These are phyloP conservation scores for Phoenicopterus ruber DNA, from an alignment of 2,113 vertebrate species.

Conservation along the genomic window DNA sequence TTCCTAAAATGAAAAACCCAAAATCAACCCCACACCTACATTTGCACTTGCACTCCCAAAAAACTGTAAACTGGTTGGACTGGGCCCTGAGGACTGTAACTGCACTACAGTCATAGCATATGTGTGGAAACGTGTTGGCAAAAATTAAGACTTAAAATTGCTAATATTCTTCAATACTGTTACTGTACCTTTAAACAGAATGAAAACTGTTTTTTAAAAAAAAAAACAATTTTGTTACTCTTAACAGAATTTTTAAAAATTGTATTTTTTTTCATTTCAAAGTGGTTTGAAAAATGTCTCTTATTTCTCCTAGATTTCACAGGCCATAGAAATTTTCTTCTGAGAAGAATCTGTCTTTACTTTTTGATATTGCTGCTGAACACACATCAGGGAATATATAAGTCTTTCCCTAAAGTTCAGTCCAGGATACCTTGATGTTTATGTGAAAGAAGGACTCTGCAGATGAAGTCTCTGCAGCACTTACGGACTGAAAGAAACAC, in stretches of 20 bases:
- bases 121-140: background rate
- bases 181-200: background rate
- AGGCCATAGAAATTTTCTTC: slow-evolving; percentile 98
- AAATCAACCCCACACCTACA: background rate
- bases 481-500: background rate
- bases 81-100: background rate
- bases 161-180: background rate
- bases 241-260: background rate
- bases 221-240: too few species aligned
- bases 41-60: background rate
- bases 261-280: background rate
- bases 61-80: background rate
- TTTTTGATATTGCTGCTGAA: slow-evolving; percentile 82
- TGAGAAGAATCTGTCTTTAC: slow-evolving; percentile 92
- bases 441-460: slow-evolving; percentile 40
- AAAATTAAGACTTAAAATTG: background rate
- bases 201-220: background rate
- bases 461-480: slow-evolving; percentile 42
- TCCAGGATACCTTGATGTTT: slow-evolving; percentile 52
- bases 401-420: slow-evolving; percentile 68
- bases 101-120: background rate
- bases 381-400: slow-evolving; percentile 65
- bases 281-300: background rate
- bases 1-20: background rate
- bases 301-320: slow-evolving; percentile 84